Conservation (phyloP, 2,888 invertebrate genomes). For the Hyposoter dolosus region DNA sequence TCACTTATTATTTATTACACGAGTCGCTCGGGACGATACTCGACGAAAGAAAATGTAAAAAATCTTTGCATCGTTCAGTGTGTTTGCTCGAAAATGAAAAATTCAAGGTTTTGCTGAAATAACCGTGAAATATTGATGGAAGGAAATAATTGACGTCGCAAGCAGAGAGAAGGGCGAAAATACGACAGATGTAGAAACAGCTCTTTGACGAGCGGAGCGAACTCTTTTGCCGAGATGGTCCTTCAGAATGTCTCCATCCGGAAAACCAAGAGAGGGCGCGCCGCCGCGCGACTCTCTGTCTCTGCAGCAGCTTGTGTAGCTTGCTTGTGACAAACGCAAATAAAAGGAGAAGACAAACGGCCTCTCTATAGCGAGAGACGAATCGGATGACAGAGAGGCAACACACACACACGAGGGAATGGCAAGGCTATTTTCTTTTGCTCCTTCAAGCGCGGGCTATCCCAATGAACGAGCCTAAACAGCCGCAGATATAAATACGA, state of each 20-base stretch:
- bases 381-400: constrained; percentile 27
- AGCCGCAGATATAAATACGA: background rate
- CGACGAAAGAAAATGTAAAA: too few species aligned
- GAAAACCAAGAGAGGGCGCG: constrained; percentile 60
- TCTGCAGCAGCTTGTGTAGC: too few species aligned
- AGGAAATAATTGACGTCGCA: background rate
- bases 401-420: background rate
- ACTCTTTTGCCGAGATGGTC: constrained; percentile 45
- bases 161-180: constrained; percentile 18
- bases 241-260: constrained; percentile 72
- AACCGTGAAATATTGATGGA: background rate
- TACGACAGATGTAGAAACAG: constrained; percentile 31
- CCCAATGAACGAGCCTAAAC: background rate
- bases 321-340: constrained; percentile 50
- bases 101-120: too few species aligned
- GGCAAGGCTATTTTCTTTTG: constrained; percentile 37
- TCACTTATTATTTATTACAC: too few species aligned
- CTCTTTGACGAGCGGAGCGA: constrained; percentile 45
- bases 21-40: too few species aligned
- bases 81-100: too few species aligned
- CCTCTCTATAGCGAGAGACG: constrained; percentile 25
- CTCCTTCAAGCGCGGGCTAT: constrained; percentile 19
- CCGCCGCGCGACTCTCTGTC: too few species aligned
- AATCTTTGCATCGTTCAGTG: too few species aligned
- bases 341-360: constrained; percentile 35